These are phyloP conservation scores for Sphaeridia pumilis DNA, from an alignment of 2,888 invertebrate genomes.

Conservation along the genomic window DNA sequence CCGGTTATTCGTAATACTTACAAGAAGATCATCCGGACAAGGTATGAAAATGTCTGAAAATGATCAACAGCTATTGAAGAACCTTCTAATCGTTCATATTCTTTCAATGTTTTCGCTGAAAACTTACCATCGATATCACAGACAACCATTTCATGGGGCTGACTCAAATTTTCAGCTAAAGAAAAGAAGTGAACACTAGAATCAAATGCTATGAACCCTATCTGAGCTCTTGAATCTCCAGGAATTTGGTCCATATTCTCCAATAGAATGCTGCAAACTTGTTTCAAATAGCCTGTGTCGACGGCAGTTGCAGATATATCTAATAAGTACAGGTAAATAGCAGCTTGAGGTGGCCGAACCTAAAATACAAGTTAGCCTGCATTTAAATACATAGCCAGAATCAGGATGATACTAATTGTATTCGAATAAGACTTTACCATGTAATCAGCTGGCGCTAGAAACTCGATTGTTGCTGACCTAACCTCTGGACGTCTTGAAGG, in stretches of 20 bases:
- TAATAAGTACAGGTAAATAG: constrained; percentile 85
- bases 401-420: too few species aligned
- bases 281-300: constrained; percentile 77
- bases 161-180: constrained; percentile 66
- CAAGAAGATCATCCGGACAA: constrained; percentile 79
- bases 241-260: constrained; percentile 77
- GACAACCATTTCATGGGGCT: constrained; percentile 79
- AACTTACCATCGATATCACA: constrained; percentile 81
- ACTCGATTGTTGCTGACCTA: constrained; percentile 91
- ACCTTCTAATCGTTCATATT: too few species aligned
- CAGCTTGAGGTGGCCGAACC: constrained; percentile 92
- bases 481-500: constrained; percentile 91
- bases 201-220: constrained; percentile 90
- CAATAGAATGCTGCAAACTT: constrained; percentile 67
- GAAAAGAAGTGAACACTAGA: constrained; percentile 86
- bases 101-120: too few species aligned
- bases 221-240: constrained; percentile 83
- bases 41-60: constrained; percentile 92
- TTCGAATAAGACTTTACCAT: too few species aligned
- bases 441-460: constrained; percentile 95
- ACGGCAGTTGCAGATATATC: constrained; percentile 85
- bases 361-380: too few species aligned
- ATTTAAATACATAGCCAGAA: too few species aligned
- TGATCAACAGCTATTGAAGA: too few species aligned
- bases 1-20: constrained; percentile 75